phyloP scores from a whole-genome alignment of 2,888 invertebrate species.

The Steromphala cineraria region DNA sequence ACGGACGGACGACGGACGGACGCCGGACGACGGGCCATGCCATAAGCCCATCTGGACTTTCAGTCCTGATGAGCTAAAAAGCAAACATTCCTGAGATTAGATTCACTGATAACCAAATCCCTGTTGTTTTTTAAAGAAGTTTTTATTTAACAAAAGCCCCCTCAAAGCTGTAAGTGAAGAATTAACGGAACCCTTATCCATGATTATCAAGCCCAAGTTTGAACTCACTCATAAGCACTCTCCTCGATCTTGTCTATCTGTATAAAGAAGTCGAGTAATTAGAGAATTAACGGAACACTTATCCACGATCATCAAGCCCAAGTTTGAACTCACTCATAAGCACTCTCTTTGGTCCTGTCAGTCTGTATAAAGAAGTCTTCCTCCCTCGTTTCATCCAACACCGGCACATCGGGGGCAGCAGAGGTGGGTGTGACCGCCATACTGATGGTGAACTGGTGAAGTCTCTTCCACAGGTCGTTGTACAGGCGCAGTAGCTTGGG shows the following conservation, averaged over 20 bases:
- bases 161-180: too few species aligned
- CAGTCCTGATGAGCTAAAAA: too few species aligned
- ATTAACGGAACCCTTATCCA: too few species aligned
- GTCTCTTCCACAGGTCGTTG: slow-evolving; percentile 84
- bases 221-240: slow-evolving; percentile 44
- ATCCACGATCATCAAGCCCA: not conserved
- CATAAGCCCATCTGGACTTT: too few species aligned
- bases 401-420: slow-evolving; percentile 31
- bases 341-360: slow-evolving; percentile 27
- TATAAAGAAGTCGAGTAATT: too few species aligned
- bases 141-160: too few species aligned
- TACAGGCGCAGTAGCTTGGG: slow-evolving; percentile 89
- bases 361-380: slow-evolving; percentile 43
- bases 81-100: too few species aligned
- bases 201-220: not conserved
- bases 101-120: too few species aligned
- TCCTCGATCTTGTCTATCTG: not conserved
- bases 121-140: too few species aligned
- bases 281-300: too few species aligned
- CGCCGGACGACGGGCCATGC: too few species aligned
- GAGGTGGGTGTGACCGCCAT: slow-evolving; percentile 44
- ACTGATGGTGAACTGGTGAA: slow-evolving; percentile 77
- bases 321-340: slow-evolving; percentile 43
- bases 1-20: too few species aligned
- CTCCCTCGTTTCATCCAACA: slow-evolving; percentile 25